Base-by-base conservation (phyloP, 2,888 invertebrate species). In the Nomada hirtipes region DNA sequence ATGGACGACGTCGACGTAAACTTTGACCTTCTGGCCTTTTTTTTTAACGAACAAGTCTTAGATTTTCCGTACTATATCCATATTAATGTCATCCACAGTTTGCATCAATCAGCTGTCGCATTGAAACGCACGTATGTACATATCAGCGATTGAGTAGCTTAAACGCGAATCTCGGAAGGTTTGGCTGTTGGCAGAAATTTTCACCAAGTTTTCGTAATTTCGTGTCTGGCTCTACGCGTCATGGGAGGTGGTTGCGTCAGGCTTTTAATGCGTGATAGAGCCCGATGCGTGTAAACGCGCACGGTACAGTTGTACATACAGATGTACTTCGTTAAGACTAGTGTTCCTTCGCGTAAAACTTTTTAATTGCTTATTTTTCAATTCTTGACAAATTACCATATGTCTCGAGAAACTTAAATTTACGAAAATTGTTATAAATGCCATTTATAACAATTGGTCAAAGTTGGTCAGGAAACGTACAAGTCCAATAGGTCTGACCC, bases 21-120 rank as follows among this genome's bases (percentile, higher is more conserved):
- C 70, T 70, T 69, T 60, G 75, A 75, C 75, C 75, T 75, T 75
- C 75, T 11, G n/a, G 13, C 13, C n/a, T n/a, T 26, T 72, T 13
- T 60, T 26, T 9, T 3, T 9, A 2, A n/a, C 20, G 13, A 36
- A 42, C 47, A 10, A 13, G 64, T 10, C 29, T 13, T 18, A 0
- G 13, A 47, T 50, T 57, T 53, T 26, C 29, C 64, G 52, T 70
- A 2, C 60, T 71, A 18, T 4, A 36, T 36, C 36, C 47, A 47
- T 79, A 18, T 59, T 47, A 29, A 74, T 78, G 60, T 59, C 53
- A 47, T 20, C 23, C 55, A 11, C 23, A 15, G 4, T 11, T 57
- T 61, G 75, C 71, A 55, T 47, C 71, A 67, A n/a, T 42, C 53
- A 18, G 4, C 23, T 71, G 67, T 63, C 75, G 67, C 57, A 57